Base-by-base conservation (phyloP, 2,113 vertebrate species). In the Notothenia rossii region DNA sequence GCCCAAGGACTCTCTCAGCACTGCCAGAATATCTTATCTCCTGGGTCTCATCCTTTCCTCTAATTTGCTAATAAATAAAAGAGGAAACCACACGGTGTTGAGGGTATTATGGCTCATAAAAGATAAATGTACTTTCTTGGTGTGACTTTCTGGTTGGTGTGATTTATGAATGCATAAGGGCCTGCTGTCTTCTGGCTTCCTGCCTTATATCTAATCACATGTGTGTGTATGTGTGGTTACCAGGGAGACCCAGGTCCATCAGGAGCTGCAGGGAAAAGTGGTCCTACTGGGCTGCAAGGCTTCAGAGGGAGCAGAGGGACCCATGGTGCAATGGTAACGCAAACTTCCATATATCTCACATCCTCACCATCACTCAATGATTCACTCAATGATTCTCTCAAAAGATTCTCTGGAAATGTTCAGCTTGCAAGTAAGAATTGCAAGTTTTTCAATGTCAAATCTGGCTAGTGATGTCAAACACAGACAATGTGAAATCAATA, bases 231-330 rank as follows among this genome's bases (percentile, higher is more conserved):
- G 64, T 86, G 65, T 91, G 77, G 55, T 84, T 88, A 77, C 59
- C 82, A 98, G 97, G 97, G 97, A 58, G 96, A 98, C 56, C 94
- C 94, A 9, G 97, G 97, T 3, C 95, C 96, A 1, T 12, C 78
- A 0, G 97, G 97, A 29, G 74, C 90, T 33, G 46, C 88, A 0
- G 97, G 97, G 1, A 97, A 98, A 90, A 96, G 90, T 63, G 97
- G 97, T 3, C 95, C 97, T 40, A 80, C 93, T 12, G 97, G 97
- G 49, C 88, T 91, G n/a, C 93, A 88, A 51, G 97, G 97, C 58
- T 96, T 97, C 73, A 94, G 96, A 0, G 97, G 97, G 2, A 89
- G 92, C 36, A 90, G 96, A 84, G 97, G 97, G 43, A 87, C 89
- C 22, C 89, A 95, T 0, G 97, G 97, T 3, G 91, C 94, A 74